phyloP scores from a whole-genome alignment of 2,888 invertebrate genomes.

The Adineta ricciae region DNA sequence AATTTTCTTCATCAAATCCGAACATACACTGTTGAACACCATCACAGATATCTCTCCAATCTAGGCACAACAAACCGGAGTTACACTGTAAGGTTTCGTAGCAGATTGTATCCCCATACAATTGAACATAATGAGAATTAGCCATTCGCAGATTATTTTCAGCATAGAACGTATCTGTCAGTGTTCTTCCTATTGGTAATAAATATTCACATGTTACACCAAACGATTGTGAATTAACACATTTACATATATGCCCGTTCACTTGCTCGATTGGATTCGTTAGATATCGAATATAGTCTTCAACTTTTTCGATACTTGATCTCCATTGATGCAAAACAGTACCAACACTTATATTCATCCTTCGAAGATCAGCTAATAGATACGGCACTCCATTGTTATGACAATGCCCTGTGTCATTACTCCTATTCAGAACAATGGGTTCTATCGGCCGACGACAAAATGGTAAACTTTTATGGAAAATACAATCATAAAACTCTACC shows the following conservation, averaged over 20 bases:
- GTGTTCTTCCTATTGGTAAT: background rate
- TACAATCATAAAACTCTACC: background rate
- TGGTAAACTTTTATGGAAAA: background rate
- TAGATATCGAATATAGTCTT: background rate
- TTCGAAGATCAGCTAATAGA: background rate
- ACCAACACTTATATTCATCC: background rate
- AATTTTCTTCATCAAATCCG: background rate
- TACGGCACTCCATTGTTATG: background rate
- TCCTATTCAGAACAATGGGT: background rate
- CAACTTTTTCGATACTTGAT: background rate
- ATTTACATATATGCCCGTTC: background rate
- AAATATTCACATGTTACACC: background rate
- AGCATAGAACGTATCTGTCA: background rate
- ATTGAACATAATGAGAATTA: too few relatives aligned
- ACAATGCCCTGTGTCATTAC: too few relatives aligned
- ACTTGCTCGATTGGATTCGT: background rate
- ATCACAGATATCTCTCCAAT: constrained; percentile 10
- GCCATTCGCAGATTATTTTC: fast-evolving
- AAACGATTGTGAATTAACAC: background rate
- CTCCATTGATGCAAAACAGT: background rate
- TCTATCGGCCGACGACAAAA: background rate
- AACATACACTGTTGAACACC: background rate
- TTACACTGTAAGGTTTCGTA: background rate
- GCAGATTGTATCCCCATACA: background rate
- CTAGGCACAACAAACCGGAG: background rate